A percentile compares a stretch with the other conserved stretches of the same genome.
Evolutionary conservation across 2,797 vertebrate genomes (phyloP).

Genomic region (Manis pentadactyla): DNA sequence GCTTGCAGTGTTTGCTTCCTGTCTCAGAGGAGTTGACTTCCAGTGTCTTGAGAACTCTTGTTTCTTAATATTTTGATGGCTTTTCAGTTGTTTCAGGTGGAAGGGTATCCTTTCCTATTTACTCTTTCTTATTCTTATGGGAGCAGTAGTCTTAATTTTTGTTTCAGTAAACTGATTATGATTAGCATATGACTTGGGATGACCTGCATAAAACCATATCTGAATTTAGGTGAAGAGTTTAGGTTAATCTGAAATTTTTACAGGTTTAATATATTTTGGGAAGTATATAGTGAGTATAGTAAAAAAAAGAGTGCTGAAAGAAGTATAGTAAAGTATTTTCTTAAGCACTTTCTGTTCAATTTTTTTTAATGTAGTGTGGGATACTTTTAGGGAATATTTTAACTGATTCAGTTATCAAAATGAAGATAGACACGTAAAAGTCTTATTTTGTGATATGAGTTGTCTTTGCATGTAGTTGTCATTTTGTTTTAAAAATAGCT

Average conservation of each 20-base stretch:
- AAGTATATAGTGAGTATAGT: background rate
- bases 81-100: constrained; percentile 15
- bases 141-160: constrained; percentile 6
- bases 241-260: background rate
- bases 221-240: constrained; percentile 1
- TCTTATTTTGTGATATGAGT: background rate
- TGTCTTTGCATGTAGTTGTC: constrained; percentile 4
- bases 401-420: background rate
- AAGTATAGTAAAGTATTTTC: background rate
- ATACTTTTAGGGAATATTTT: constrained; percentile 40
- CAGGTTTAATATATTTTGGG: constrained; percentile 15
- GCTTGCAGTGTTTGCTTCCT: background rate
- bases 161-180: constrained; percentile 34
- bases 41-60: background rate
- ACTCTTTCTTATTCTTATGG: background rate
- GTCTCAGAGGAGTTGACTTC: background rate
- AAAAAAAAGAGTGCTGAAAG: background rate
- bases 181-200: background rate
- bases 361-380: background rate
- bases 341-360: background rate
- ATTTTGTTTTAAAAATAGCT: constrained; percentile 42
- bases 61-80: background rate
- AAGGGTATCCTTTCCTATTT: background rate
- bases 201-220: background rate
- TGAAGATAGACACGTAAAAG: background rate